Base-by-base conservation (phyloP, 2,113 vertebrate species). In the Antigone vipio region DNA sequence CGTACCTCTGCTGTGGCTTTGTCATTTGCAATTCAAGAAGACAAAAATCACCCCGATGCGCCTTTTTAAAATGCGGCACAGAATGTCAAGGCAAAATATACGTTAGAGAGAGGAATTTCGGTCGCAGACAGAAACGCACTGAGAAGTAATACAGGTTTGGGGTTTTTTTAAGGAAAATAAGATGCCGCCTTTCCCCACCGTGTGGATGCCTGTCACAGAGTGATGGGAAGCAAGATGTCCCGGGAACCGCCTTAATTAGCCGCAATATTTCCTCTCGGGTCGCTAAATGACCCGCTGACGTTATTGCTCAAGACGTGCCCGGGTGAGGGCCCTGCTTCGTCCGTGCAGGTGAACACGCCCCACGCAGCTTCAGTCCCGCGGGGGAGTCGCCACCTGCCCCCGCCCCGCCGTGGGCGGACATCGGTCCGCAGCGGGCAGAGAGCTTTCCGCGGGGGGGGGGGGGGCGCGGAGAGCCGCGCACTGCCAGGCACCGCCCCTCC, bases 401-500 rank as follows among this genome's bases (percentile, higher is more conserved):
- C 44, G 8, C 16, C 15, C 52, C 22, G 30, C 38, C n/a, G 24
- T 24, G 4, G 42, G 40, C 22, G 23, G 23, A n/a, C 71, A 17
- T 44, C 47, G 34, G 14, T 17, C 23, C 24, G 19, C 60, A 22
- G 34, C 27, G 29, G 35, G 14, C 23, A 21, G 63, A 19, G 12
- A 22, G 21, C 49, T 21, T 23, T 22, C 66, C 7, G 26, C 24
- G 62, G 7, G 40, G 52, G 13, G 9, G 13, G 35, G 35, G 35
- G 35, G 35, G 35, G 35, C 12, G 29, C 38, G 38, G 58, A 35
- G 52, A 73, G 38, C 27, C 96, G 95, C 94, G 72, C 94, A 81
- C 96, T 89, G 95, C 96, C 97, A 96, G 97, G 96, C 97, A 95
- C 98, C 96, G 90, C 90, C 96, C 95, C 91, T 97, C 9, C 23